These are phyloP conservation scores for Ferrisia virgata DNA, from an alignment of 2,888 invertebrate species.

Conservation along the genomic window DNA sequence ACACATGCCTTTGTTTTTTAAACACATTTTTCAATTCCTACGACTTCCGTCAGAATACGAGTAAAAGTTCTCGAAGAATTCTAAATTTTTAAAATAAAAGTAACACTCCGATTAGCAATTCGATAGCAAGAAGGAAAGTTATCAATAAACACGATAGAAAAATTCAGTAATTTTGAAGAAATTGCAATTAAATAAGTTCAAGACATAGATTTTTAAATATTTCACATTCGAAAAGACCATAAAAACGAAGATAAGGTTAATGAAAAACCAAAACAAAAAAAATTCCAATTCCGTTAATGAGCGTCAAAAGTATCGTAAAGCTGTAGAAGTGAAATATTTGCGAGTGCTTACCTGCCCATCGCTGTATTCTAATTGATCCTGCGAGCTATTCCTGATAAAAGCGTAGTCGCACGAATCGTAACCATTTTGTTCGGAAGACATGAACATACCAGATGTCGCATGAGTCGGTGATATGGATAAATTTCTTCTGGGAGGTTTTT, in stretches of 20 bases:
- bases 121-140: no score
- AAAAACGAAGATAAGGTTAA: background rate
- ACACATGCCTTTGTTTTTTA: no score
- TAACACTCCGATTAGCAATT: no score
- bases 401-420: constrained; percentile 61
- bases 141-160: no score
- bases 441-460: constrained; percentile 58
- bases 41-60: no score
- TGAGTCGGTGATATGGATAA: constrained; percentile 83
- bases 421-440: constrained; percentile 63
- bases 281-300: background rate
- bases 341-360: constrained; percentile 55
- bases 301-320: background rate
- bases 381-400: constrained; percentile 63
- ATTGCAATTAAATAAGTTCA: background rate
- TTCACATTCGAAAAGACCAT: background rate
- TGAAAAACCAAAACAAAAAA: background rate
- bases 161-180: no score
- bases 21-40: no score
- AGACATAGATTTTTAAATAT: background rate
- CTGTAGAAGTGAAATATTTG: background rate
- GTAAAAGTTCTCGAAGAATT: no score
- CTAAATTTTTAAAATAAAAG: no score
- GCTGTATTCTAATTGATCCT: constrained; percentile 70
- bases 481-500: constrained; percentile 83